Base-by-base conservation (phyloP, 2,113 vertebrate genomes). In the Brachyistius frenatus region DNA sequence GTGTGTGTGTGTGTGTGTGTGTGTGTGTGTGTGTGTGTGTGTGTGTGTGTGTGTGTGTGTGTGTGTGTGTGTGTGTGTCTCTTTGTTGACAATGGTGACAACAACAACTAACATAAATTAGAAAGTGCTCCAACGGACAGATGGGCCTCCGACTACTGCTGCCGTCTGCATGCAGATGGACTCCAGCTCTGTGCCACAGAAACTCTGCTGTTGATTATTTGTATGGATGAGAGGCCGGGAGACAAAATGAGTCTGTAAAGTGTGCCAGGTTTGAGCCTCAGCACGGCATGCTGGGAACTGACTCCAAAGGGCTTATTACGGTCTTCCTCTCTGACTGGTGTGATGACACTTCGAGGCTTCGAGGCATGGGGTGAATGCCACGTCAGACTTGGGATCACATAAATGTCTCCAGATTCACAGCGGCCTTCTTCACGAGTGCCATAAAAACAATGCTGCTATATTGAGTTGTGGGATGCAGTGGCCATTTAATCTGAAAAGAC, bases 41-140 rank as follows among this genome's bases (percentile, higher is more conserved):
- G 78, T 71, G 23, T 66, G 52, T 50, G 69, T 76, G 72, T 78
- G 79, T 41, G 69, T 52, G 57, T 50, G 49, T 2, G 15, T 6
- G 16, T 33, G 35, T 7, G 47, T 31, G 57, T 2, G 10, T n/a
- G 13, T 4, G 8, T 44, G 32, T 73, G 64, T 41, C 61, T 61
- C 60, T 56, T 69, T 56, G 72, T 53, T 54, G 69, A 78, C 70
- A 79, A 63, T 5, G 72, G 39, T 81, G 88, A 87, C 83, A 88
- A 79, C 84, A 89, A 84, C 86, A 91, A 79, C 87, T 71, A 86
- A 88, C 89, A 92, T 90, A 91, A 91, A 93, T 92, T 86, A 92
- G 78, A 78, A 80, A 70, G 73, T 2, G 31, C 49, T 84, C 77
- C 75, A 76, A 39, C 65, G 82, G 88, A 90, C 93, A 93, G 90